Base-by-base conservation (phyloP, 2,888 invertebrate genomes). In the Idaea biselata region DNA sequence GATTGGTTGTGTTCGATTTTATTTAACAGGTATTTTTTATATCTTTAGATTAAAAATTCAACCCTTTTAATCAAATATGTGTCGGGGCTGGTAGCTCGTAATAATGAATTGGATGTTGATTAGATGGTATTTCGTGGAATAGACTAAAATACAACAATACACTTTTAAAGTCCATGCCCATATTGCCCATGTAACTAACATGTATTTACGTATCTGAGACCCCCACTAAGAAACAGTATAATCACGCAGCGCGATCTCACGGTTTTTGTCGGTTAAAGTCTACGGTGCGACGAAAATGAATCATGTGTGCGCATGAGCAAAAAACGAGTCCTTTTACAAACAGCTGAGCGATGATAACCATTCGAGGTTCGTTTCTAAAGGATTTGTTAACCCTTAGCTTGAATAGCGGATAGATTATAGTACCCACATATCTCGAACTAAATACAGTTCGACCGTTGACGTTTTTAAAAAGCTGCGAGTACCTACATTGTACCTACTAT, bases 291-390 rank as follows among this genome's bases (percentile, higher is more conserved):
- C 67, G 80, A 85, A 86, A 81, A 79, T 70, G 70, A 74, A 78
- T 79, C 81, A 81, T 82, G 83, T 85, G 77, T 69, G 64, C 60
- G 67, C 58, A 67, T 60, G 68, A 57, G 70, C 69, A 73, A 79
- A 85, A 88, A 86, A 87, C 80, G 62, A 73, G 64, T 79, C 73
- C 77, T 77, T 81, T 77, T 75, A 82, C 83, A 84, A 87, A 87
- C 88, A 89, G 88, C 88, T 88, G 88, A 89, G 86, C 73, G 69
- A 69, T 75, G 81, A 83, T 80, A 82, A 81, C 75, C 66, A 58
- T 58, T 63, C 11, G 44, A 18, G 18, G 17, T 56, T 18, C 18
- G 17, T 64, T 68, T 67, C 63, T 61, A 67, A 62, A 65, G 44
- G 64, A 62, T 62, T 63, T 66, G 64, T 64, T 44, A 69, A 70